Evolutionary conservation across 2,888 invertebrate genomes (phyloP), one percentile per base, ranked within the genome.

Genomic region (Drosophila prostipennis): DNA sequence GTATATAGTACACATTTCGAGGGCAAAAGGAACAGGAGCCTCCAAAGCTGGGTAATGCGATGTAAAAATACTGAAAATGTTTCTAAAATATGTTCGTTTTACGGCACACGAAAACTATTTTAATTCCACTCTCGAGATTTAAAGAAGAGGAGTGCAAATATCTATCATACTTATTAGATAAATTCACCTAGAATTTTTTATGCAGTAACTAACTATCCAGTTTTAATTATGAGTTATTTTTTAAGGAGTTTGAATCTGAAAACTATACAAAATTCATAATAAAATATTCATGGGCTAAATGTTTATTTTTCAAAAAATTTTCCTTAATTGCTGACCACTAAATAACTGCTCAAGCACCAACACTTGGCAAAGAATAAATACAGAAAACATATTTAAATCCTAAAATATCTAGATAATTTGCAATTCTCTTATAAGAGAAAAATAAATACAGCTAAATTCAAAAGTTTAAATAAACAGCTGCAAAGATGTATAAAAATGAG

Each of bases 1-100:
- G 26, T n/a, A 59, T 49, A 42, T 42, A 54, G 19, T 32, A 11
- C 42, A n/a, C 32, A 40, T 57, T 43, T 43, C 8, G 42, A 13
- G 16, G 29, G 16, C 4, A 19, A 7, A 23, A 39, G 10, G 29
- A 37, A 23, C 45, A n/a, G 16, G 14, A 6, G 36, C 11, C 11
- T n/a, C 11, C n/a, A 34, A 58, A 48, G 39, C 43, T 1, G 36
- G 42, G 16, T 29, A 56, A 26, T n/a, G 36, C 19, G 29, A 45
- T 45, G 34, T 42, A 4, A n/a, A 42, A 42, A 59, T 39, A 14
- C 45, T 45, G 10, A 10, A 23, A 10, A 37, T 23, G 6, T 46
- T 58, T 43, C 14, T 26, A 26, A n/a, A 52, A 26, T 40, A 29
- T 58, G 10, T 13, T 34, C 10, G 11, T 23, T 34, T 10, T 6